These are phyloP conservation scores for Coracopsis vasa DNA, from an alignment of 2,113 vertebrate species.

Conservation along the genomic window DNA sequence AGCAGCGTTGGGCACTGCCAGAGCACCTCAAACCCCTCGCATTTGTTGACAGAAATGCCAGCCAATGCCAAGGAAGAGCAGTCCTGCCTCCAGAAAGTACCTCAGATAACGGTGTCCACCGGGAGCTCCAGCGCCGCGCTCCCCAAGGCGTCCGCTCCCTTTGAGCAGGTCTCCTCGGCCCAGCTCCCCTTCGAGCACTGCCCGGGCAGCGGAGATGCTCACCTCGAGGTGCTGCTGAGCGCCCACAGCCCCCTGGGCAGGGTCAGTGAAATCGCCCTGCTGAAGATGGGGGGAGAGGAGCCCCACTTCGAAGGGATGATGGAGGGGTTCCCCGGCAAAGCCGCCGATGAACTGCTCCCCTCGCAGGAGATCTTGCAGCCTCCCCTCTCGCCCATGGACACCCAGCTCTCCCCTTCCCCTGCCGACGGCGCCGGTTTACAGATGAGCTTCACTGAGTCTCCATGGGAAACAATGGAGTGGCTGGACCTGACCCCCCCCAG, in stretches of 20 bases:
- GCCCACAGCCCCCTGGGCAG: slow-evolving; percentile 81
- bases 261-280: slow-evolving; percentile 78
- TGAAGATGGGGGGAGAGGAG: slow-evolving; percentile 85
- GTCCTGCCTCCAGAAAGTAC: slow-evolving; percentile 89
- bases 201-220: slow-evolving; percentile 72
- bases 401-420: slow-evolving; percentile 81
- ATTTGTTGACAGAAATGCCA: slow-evolving; percentile 90
- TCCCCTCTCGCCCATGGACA: slow-evolving; percentile 83
- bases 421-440: slow-evolving; percentile 83
- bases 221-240: slow-evolving; percentile 87
- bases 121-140: slow-evolving; percentile 73
- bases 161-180: slow-evolving; percentile 76
- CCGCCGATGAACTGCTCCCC: slow-evolving; percentile 83
- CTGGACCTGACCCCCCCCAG: slow-evolving; percentile 92
- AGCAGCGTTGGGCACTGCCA: not conserved
- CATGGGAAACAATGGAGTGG: slow-evolving; percentile 98
- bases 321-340: slow-evolving; percentile 80
- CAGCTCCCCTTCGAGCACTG: slow-evolving; percentile 83
- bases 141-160: slow-evolving; percentile 79
- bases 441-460: slow-evolving; percentile 90
- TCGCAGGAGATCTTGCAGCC: slow-evolving; percentile 87
- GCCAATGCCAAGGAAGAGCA: slow-evolving; percentile 92
- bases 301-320: slow-evolving; percentile 81
- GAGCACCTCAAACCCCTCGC: not conserved
- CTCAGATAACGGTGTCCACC: slow-evolving; percentile 86